A percentile compares a stretch with the other conserved stretches of the same genome.
These are phyloP conservation scores for Eupithecia pulchellata DNA, from an alignment of 2,888 invertebrate species.

Conservation along the genomic window DNA sequence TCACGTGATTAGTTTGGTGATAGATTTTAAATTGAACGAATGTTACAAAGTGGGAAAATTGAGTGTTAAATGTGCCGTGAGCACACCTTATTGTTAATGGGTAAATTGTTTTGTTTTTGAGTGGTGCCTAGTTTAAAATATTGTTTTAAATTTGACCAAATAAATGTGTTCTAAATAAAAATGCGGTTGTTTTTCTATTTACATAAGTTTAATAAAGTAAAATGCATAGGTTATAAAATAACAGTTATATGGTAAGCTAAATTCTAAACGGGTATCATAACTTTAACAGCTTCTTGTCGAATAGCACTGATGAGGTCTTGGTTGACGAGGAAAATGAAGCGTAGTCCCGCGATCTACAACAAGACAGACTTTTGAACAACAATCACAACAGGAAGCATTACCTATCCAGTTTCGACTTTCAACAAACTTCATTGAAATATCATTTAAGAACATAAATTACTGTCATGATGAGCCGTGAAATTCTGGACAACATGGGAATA, in stretches of 20 bases:
- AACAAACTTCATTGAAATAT: neutral
- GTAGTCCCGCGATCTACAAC: slow-evolving; percentile 92
- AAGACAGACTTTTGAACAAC: neutral
- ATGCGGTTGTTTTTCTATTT: slow-evolving; percentile 35
- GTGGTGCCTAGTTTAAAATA: slow-evolving; percentile 78
- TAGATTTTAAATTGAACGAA: slow-evolving; percentile 62
- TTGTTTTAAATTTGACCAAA: slow-evolving; percentile 82
- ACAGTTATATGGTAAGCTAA: slow-evolving; percentile 29
- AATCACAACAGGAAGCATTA: neutral
- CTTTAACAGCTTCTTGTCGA: slow-evolving; percentile 94
- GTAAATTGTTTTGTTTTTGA: slow-evolving; percentile 72
- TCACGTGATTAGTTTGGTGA: slow-evolving; percentile 82
- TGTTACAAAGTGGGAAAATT: slow-evolving; percentile 46
- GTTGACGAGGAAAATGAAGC: slow-evolving; percentile 97
- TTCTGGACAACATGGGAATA: neutral
- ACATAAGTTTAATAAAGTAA: slow-evolving; percentile 2
- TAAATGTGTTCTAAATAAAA: slow-evolving; percentile 84
- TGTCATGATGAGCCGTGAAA: neutral
- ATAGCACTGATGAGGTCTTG: slow-evolving; percentile 96
- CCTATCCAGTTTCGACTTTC: neutral
- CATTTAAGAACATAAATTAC: neutral
- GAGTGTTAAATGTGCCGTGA: slow-evolving; percentile 52
- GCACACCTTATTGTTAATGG: slow-evolving; percentile 60
- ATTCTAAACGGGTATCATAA: slow-evolving; percentile 84
- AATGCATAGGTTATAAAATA: neutral